These are phyloP conservation scores for Sympetrum striolatum DNA, from an alignment of 2,888 invertebrate species.

Conservation along the genomic window DNA sequence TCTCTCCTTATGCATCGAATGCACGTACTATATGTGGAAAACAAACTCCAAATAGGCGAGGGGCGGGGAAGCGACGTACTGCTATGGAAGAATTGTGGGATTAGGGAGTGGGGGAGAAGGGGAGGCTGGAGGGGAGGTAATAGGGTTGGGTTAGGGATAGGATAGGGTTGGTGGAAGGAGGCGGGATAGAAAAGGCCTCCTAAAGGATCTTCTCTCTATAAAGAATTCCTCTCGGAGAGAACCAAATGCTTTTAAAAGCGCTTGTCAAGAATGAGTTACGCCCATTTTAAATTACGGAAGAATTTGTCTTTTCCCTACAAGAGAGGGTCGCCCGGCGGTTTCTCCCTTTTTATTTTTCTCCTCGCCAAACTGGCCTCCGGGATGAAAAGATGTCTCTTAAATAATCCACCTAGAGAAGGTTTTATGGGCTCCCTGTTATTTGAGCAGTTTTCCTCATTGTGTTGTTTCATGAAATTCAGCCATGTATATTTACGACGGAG, in stretches of 20 bases:
- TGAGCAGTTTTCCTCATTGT: background rate
- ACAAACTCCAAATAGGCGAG: background rate
- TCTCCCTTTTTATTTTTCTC: background rate
- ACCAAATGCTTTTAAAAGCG: conserved; percentile 19
- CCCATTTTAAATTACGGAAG: background rate
- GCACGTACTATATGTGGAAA: background rate
- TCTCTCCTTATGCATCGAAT: background rate
- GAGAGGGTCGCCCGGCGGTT: background rate
- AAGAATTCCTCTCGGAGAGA: background rate
- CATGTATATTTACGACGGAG: background rate
- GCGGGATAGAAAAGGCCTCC: background rate
- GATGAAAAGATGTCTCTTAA: background rate
- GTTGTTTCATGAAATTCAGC: background rate
- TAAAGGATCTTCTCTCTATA: background rate
- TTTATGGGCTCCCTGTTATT: background rate
- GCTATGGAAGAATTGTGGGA: background rate
- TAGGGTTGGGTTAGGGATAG: background rate
- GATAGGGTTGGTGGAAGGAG: background rate
- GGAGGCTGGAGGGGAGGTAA: background rate
- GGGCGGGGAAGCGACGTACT: background rate
- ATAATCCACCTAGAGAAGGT: background rate
- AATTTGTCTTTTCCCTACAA: background rate
- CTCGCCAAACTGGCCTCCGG: background rate
- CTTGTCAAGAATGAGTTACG: conserved; percentile 7
- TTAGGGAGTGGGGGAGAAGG: background rate